These are phyloP conservation scores for Silvanus unidentatus DNA, from an alignment of 2,888 invertebrate species.

Conservation along the genomic window DNA sequence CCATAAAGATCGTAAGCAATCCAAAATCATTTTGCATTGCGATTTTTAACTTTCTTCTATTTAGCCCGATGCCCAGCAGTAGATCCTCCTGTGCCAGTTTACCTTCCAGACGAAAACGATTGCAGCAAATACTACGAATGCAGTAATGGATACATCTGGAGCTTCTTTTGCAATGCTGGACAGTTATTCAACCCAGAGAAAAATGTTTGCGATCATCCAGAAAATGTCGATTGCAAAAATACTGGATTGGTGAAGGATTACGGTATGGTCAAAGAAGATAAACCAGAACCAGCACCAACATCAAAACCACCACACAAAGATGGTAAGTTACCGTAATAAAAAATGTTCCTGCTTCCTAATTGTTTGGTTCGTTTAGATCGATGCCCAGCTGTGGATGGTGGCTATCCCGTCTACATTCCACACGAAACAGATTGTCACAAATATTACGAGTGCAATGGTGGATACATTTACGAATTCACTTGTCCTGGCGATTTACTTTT, in stretches of 20 bases:
- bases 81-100: constrained; percentile 14
- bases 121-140: constrained; percentile 24
- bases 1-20: no score
- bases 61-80: not conserved
- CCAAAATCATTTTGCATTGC: no score
- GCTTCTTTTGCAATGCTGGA: constrained; percentile 20
- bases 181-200: constrained; percentile 22
- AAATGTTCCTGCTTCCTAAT: no score
- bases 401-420: constrained; percentile 16
- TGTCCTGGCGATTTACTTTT: constrained; percentile 25
- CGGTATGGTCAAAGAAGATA: no score
- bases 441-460: constrained; percentile 25
- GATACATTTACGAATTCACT: constrained; percentile 19
- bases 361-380: no score
- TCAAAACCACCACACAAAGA: no score
- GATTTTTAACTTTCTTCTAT: no score
- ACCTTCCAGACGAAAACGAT: constrained; percentile 16
- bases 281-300: no score
- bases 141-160: constrained; percentile 23
- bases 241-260: no score
- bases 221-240: constrained; percentile 23
- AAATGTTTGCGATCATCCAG: constrained; percentile 26
- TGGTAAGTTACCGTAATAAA: no score
- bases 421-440: constrained; percentile 19
- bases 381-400: constrained; percentile 7